phyloP scores from a whole-genome alignment of 2,888 invertebrate genomes.

The Timema cristinae region DNA sequence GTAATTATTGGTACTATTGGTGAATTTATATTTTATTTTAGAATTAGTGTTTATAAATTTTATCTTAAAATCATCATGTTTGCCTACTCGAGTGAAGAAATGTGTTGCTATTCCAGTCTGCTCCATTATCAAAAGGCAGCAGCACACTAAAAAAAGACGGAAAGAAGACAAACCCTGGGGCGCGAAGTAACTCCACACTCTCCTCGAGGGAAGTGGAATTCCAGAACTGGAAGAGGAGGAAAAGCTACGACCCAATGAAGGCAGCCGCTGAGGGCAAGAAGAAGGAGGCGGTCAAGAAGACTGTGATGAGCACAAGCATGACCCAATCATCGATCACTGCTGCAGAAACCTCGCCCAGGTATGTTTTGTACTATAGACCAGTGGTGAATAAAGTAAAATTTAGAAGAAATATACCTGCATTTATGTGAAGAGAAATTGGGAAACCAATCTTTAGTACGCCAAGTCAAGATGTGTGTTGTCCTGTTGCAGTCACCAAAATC shows the following conservation, averaged over 20 bases:
- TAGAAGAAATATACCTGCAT: too few species aligned
- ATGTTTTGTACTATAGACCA: constrained; percentile 32
- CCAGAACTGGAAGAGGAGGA: constrained; percentile 94
- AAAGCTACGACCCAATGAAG: constrained; percentile 92
- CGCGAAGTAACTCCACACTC: constrained; percentile 64
- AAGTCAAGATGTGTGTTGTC: background rate
- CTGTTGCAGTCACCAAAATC: constrained; percentile 36
- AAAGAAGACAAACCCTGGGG: constrained; percentile 49
- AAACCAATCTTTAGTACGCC: too few species aligned
- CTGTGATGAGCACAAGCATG: constrained; percentile 30
- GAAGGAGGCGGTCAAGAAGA: constrained; percentile 45
- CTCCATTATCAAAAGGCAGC: background rate
- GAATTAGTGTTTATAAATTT: too few species aligned
- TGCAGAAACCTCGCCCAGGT: constrained; percentile 40
- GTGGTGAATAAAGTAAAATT: too few species aligned
- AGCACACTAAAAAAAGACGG: background rate
- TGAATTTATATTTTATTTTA: too few species aligned
- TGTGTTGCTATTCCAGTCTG: too few species aligned
- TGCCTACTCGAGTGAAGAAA: too few species aligned
- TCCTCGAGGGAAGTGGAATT: constrained; percentile 78
- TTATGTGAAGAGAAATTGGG: too few species aligned
- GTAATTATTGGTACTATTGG: constrained; percentile 1
- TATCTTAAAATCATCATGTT: background rate
- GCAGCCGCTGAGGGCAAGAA: constrained; percentile 84
- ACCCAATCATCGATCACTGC: constrained; percentile 34